phyloP scores from a whole-genome alignment of 1,140 invertebrate species.

The Drosophila ficusphila region DNA sequence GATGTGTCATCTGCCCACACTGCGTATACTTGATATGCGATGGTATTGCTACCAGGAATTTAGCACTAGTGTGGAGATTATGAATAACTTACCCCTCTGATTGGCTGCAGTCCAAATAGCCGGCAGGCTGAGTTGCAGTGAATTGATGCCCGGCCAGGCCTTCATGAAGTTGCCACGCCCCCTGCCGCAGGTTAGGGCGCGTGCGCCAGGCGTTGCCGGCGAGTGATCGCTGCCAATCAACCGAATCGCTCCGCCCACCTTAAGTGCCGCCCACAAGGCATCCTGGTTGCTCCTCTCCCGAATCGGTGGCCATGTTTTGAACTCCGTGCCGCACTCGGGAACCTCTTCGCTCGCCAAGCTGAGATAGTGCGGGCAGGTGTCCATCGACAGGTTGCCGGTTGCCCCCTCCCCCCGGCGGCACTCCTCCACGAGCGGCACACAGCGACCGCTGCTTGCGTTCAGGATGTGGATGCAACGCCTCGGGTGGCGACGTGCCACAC shows the following conservation, averaged over 20 bases:
- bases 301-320: slow-evolving; percentile 90
- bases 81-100: slow-evolving; percentile 56
- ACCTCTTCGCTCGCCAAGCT: slow-evolving; percentile 87
- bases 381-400: slow-evolving; percentile 87
- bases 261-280: slow-evolving; percentile 86
- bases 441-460: slow-evolving; percentile 88
- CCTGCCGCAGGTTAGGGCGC: slow-evolving; percentile 84
- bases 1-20: too few relatives aligned
- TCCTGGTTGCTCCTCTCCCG: slow-evolving; percentile 87
- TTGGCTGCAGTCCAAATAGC: slow-evolving; percentile 88
- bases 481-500: slow-evolving; percentile 85
- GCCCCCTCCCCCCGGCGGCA: slow-evolving; percentile 84
- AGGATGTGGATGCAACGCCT: slow-evolving; percentile 89
- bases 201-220: slow-evolving; percentile 88
- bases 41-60: slow-evolving; percentile 51
- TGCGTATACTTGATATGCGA: slow-evolving; percentile 28
- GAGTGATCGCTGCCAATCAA: slow-evolving; percentile 90
- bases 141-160: slow-evolving; percentile 91
- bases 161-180: slow-evolving; percentile 87
- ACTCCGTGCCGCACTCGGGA: slow-evolving; percentile 87
- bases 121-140: slow-evolving; percentile 89
- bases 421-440: slow-evolving; percentile 84
- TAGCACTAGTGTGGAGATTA: neutral
- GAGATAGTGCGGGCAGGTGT: slow-evolving; percentile 91
- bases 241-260: slow-evolving; percentile 83